Base-by-base conservation (phyloP, 1,140 invertebrate species). In the Anadara kagoshimensis region DNA sequence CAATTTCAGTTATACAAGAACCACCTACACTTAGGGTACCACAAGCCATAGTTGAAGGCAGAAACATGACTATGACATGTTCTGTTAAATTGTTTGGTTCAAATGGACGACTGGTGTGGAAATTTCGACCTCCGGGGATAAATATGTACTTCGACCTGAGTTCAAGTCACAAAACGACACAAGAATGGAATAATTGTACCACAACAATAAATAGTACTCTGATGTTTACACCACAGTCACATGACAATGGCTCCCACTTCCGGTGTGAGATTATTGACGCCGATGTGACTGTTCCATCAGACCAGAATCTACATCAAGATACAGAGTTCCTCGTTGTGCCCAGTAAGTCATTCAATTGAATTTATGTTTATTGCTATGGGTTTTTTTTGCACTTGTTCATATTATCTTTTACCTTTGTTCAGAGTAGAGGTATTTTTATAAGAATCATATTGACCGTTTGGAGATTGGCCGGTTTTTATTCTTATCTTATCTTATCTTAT, bases 211-310 rank as follows among this genome's bases (percentile, higher is more conserved):
- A 51, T 14, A 64, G 62, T 18, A 51, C 8, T 20, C 47, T 64
- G 4, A 53, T 29, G 20, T 64, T 64, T 53, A 64, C 62, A 8
- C 62, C 62, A 10, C 45, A 49, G n/a, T 51, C 51, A 49, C 51
- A 64, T 18, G 62, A 64, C 18, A 51, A 64, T 41, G 62, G 62
- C 3, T 64, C 62, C 16, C 26, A 53, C 62, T 64, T 64, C 47
- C 62, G 62, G 47, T 64, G 62, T 64, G 47, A 64, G 20, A 43
- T 64, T 18, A 26, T 64, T 7, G 53, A 64, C 20, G n/a, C 47
- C 0, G 24, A 64, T 36, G 7, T 36, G 2, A 36, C 29, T 36
- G 29, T 36, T 7, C 29, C 29, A 36, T 3, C 29, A 36, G 29
- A 7, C 29, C 29, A 36, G 29, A 36, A 36, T 36, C 7, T 36